Conservation (phyloP, 1,140 invertebrate species). For the Hestina assimilis region DNA sequence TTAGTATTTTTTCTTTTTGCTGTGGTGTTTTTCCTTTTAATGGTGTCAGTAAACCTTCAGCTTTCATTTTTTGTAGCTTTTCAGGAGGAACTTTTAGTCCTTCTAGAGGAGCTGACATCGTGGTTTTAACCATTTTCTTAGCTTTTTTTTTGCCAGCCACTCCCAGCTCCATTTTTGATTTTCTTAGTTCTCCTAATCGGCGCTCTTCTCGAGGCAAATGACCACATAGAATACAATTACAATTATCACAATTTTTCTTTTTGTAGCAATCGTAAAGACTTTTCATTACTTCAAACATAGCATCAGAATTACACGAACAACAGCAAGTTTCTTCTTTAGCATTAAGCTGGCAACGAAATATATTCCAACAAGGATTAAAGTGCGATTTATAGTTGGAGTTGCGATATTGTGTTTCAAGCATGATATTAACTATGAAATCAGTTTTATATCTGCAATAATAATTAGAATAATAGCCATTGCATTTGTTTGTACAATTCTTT, state of each 20-base stretch:
- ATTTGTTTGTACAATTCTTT: not conserved
- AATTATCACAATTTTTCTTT: slow-evolving; percentile 59
- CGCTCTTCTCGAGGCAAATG: slow-evolving; percentile 46
- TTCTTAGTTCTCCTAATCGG: slow-evolving; percentile 37
- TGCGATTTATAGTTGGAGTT: not conserved
- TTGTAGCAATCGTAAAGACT: slow-evolving; percentile 62
- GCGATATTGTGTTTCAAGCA: not conserved
- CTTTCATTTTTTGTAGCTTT: slow-evolving; percentile 26
- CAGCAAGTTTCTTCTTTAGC: slow-evolving; percentile 49
- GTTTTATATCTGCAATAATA: not conserved
- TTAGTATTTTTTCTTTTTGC: slow-evolving; percentile 36
- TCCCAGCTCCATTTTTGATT: slow-evolving; percentile 19
- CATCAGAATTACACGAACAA: slow-evolving; percentile 58
- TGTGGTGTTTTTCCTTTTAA: slow-evolving; percentile 27
- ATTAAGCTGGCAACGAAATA: slow-evolving; percentile 54
- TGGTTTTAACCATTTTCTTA: slow-evolving; percentile 18
- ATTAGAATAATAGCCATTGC: not conserved
- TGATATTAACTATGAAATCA: not conserved
- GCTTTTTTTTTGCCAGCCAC: not conserved
- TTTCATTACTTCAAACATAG: slow-evolving; percentile 66
- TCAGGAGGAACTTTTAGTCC: too few species aligned
- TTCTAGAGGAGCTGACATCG: too few species aligned
- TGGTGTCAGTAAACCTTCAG: slow-evolving; percentile 20
- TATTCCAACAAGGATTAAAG: slow-evolving; percentile 25
- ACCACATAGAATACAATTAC: slow-evolving; percentile 55